A percentile compares a stretch with the other conserved stretches of the same genome.
These are phyloP conservation scores for Drosophila quinaria DNA, from an alignment of 2,888 invertebrate genomes.

Conservation along the genomic window DNA sequence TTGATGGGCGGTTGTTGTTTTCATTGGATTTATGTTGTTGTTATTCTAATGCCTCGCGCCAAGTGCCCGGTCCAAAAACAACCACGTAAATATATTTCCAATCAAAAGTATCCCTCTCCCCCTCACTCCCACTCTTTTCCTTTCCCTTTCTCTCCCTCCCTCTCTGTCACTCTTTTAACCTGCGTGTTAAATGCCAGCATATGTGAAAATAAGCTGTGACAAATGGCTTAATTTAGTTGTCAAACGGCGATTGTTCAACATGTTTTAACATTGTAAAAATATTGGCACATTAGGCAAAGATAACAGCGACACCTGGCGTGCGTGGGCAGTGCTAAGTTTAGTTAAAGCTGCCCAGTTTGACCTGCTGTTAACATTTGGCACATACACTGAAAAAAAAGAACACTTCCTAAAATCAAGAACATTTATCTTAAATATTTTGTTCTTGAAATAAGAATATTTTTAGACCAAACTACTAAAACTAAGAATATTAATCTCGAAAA, in stretches of 20 bases:
- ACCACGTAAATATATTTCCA: constrained; percentile 68
- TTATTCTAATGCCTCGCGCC: constrained; percentile 74
- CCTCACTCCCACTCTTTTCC: neutral
- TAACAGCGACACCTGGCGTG: constrained; percentile 54
- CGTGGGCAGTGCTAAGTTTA: constrained; percentile 20
- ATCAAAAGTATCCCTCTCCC: constrained; percentile 54
- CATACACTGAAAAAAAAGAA: too few relatives aligned
- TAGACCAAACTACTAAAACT: too few relatives aligned
- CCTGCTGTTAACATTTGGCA: constrained; percentile 73
- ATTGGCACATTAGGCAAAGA: constrained; percentile 74
- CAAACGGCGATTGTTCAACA: constrained; percentile 69
- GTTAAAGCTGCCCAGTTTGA: constrained; percentile 30
- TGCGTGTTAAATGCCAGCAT: constrained; percentile 85
- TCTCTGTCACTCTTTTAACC: constrained; percentile 37
- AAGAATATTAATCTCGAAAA: too few relatives aligned
- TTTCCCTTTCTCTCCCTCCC: too few relatives aligned
- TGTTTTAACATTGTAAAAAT: constrained; percentile 73
- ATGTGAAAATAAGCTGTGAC: constrained; percentile 86
- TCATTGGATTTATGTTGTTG: constrained; percentile 83
- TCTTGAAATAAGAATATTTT: too few relatives aligned
- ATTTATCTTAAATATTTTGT: too few relatives aligned
- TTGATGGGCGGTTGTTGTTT: constrained; percentile 85
- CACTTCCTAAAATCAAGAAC: too few relatives aligned
- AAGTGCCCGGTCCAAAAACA: constrained; percentile 54
- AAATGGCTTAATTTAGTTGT: constrained; percentile 86